Evolutionary conservation across 2,113 vertebrate species (phyloP).

Genomic region (Electrona antarctica): DNA sequence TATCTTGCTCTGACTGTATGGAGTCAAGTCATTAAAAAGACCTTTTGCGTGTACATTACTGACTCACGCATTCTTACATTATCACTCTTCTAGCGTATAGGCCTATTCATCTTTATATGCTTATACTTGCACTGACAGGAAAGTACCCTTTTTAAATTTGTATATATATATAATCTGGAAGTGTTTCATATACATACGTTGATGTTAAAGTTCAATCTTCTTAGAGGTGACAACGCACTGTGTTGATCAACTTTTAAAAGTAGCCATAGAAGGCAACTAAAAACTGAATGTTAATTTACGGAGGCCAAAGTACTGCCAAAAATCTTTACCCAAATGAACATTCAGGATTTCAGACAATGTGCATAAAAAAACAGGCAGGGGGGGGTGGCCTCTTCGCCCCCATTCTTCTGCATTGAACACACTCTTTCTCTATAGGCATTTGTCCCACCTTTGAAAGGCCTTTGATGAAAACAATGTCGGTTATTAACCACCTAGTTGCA

Average conservation of each 20-base stretch:
- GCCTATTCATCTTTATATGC: not conserved
- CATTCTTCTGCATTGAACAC: conserved; percentile 60
- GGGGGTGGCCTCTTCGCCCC: conserved; percentile 57
- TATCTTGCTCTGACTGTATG: too few relatives aligned
- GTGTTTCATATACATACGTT: too few relatives aligned
- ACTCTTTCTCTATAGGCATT: conserved; percentile 60
- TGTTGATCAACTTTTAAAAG: conserved; percentile 55
- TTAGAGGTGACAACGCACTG: conserved; percentile 47
- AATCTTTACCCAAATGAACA: too few relatives aligned
- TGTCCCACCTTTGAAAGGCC: conserved; percentile 39
- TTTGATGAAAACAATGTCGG: conserved; percentile 50
- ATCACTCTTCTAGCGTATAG: not conserved
- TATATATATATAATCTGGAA: too few relatives aligned
- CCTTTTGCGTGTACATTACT: not conserved
- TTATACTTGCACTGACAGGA: too few relatives aligned
- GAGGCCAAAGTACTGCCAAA: too few relatives aligned
- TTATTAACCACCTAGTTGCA: conserved; percentile 47
- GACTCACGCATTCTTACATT: too few relatives aligned
- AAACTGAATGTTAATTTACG: conserved; percentile 19
- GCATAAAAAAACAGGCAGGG: conserved; percentile 63
- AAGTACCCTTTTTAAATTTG: too few relatives aligned
- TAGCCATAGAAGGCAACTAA: conserved; percentile 53
- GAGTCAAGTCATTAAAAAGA: too few relatives aligned
- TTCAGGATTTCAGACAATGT: too few relatives aligned
- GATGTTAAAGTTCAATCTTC: too few relatives aligned